Conservation (phyloP, 2,888 invertebrate genomes). For the Chydorus sphaericus region DNA sequence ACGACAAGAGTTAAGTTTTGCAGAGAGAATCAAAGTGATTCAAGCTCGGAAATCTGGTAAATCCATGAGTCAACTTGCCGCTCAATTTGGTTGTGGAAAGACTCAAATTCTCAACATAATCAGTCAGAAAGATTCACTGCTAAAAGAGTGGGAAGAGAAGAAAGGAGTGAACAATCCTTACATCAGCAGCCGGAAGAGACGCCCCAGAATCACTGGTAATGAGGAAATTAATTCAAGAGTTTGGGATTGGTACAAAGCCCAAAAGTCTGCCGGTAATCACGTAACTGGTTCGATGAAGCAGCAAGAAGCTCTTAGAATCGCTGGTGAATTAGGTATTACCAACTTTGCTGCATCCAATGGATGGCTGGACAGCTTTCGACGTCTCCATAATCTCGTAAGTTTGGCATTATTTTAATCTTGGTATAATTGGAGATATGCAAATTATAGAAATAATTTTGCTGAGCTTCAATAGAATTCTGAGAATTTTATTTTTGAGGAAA, state of each 20-base stretch:
- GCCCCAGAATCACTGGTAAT: constrained; percentile 1
- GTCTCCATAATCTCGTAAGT: not conserved
- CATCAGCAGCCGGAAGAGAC: constrained; percentile 1
- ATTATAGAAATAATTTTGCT: no score
- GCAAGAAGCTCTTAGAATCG: not conserved
- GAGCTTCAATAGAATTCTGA: no score
- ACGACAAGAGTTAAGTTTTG: not conserved
- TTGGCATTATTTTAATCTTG: no score
- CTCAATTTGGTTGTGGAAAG: constrained; percentile 8
- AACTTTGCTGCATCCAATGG: constrained; percentile 8
- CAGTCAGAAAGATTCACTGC: not conserved
- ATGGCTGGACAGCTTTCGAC: constrained; percentile 7
- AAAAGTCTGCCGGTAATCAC: not conserved
- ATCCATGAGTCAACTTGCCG: constrained; percentile 8
- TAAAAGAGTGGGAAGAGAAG: constrained; percentile 5
- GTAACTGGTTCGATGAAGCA: constrained; percentile 8
- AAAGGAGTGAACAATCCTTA: not conserved
- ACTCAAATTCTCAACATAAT: constrained; percentile 10
- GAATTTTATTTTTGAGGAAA: no score
- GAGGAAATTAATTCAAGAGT: constrained; percentile 8
- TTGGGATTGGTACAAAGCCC: constrained; percentile 4
- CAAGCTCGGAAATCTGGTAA: constrained; percentile 1
- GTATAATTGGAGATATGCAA: no score
- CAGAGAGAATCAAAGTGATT: constrained; percentile 6
- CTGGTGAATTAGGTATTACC: not conserved